phyloP scores from a whole-genome alignment of 2,113 vertebrate species.

The Amazona guildingii region DNA sequence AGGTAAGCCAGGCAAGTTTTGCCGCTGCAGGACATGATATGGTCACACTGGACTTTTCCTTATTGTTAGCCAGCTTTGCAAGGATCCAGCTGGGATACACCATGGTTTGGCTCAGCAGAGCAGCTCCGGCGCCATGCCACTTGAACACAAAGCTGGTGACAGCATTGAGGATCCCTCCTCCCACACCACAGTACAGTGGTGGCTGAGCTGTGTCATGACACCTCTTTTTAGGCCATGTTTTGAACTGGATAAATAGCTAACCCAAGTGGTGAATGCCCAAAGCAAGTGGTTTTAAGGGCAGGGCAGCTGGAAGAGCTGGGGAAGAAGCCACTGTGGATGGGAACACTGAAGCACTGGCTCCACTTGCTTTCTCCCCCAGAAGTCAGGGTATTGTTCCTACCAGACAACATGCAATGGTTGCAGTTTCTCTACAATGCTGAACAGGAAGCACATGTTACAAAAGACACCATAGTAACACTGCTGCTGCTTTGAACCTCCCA shows the following conservation, averaged over 20 bases:
- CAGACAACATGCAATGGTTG: neutral
- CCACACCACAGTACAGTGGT: neutral
- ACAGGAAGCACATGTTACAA: neutral
- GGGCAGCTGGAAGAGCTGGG: neutral
- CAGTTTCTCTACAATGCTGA: neutral
- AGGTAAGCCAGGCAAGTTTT: neutral
- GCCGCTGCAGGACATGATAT: neutral
- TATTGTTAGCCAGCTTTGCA: neutral
- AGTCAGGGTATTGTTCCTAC: neutral
- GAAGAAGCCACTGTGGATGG: neutral
- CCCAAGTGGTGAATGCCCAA: neutral
- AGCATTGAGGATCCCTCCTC: neutral
- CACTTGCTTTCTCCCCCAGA: neutral
- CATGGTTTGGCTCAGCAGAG: neutral
- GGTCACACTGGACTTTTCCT: neutral
- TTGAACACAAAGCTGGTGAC: neutral
- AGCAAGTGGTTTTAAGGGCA: neutral
- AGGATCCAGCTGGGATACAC: neutral
- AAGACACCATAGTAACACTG: neutral
- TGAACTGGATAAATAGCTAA: neutral
- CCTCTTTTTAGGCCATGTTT: neutral
- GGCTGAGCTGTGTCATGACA: neutral
- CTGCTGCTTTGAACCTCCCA: neutral
- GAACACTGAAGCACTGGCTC: neutral
- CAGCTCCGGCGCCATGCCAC: neutral